Percentiles rank a stretch among this genome's conserved stretches.
Conservation (phyloP, 1,140 invertebrate genomes). For the Caerostris darwini region DNA sequence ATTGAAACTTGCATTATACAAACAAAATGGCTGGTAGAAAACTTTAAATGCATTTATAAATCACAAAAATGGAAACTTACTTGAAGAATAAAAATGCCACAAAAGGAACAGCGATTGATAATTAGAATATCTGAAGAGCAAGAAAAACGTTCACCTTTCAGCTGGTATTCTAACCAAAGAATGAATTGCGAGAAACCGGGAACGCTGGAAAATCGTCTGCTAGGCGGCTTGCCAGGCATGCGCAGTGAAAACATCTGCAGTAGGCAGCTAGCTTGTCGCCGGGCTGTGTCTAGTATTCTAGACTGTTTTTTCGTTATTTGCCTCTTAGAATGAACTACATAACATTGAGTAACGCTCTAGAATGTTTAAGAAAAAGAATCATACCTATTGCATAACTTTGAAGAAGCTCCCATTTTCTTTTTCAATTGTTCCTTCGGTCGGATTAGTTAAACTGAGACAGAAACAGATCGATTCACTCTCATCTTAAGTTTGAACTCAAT, state of each 20-base stretch:
- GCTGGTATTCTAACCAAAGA: neutral
- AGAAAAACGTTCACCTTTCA: neutral
- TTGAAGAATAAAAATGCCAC: neutral
- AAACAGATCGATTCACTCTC: no score
- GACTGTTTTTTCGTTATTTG: neutral
- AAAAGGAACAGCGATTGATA: neutral
- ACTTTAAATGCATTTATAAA: neutral
- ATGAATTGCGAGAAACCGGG: slow-evolving; percentile 4
- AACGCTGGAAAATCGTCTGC: slow-evolving; percentile 13
- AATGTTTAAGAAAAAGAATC: neutral
- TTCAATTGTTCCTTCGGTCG: no score
- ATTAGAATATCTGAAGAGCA: neutral
- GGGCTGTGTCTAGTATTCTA: slow-evolving; percentile 55
- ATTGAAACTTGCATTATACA: neutral
- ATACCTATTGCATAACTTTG: neutral
- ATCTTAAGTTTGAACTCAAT: no score
- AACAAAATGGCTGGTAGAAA: neutral
- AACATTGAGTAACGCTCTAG: neutral
- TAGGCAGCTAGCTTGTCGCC: slow-evolving; percentile 69
- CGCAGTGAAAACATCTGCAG: slow-evolving; percentile 64
- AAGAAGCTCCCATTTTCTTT: neutral
- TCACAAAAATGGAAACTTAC: neutral
- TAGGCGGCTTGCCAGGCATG: slow-evolving; percentile 35
- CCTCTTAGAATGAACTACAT: neutral
- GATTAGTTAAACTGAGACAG: no score